These are phyloP conservation scores for Herpetotheres cachinnans DNA, from an alignment of 2,113 vertebrate genomes.

Conservation along the genomic window DNA sequence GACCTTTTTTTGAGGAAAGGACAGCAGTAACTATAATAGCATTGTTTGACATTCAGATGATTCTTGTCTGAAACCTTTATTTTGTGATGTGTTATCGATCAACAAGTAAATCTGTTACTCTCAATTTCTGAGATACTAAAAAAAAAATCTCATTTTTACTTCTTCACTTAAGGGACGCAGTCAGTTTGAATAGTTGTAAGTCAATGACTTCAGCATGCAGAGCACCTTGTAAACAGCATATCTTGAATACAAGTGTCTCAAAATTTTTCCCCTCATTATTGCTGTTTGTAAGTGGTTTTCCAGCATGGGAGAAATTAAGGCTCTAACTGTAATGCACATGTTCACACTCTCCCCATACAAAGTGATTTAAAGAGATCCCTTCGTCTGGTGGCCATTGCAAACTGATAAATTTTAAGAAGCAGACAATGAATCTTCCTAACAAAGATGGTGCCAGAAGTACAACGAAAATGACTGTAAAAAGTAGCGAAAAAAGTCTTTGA, in stretches of 20 bases:
- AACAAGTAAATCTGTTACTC: not conserved
- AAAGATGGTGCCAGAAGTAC: not conserved
- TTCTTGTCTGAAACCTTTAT: not conserved
- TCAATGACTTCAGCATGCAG: not conserved
- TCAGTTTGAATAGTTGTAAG: not conserved
- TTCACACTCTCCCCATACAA: not conserved
- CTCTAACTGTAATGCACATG: not conserved
- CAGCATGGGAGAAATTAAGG: not conserved
- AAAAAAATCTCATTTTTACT: not conserved
- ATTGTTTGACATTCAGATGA: not conserved
- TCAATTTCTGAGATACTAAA: not conserved
- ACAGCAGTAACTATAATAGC: not conserved
- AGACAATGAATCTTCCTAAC: not conserved
- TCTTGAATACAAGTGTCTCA: not conserved
- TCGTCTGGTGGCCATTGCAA: not conserved
- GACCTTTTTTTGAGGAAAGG: not conserved
- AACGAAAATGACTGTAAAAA: constrained; percentile 1
- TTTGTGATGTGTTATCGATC: not conserved
- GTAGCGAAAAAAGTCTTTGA: not conserved
- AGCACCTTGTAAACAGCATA: not conserved
- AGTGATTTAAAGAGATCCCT: not conserved
- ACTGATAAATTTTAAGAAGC: not conserved
- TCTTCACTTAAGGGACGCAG: not conserved
- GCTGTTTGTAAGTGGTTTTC: not conserved
- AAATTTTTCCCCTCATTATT: not conserved